Base-by-base conservation (phyloP, 2,797 vertebrate genomes). In the Danio tinwini region DNA sequence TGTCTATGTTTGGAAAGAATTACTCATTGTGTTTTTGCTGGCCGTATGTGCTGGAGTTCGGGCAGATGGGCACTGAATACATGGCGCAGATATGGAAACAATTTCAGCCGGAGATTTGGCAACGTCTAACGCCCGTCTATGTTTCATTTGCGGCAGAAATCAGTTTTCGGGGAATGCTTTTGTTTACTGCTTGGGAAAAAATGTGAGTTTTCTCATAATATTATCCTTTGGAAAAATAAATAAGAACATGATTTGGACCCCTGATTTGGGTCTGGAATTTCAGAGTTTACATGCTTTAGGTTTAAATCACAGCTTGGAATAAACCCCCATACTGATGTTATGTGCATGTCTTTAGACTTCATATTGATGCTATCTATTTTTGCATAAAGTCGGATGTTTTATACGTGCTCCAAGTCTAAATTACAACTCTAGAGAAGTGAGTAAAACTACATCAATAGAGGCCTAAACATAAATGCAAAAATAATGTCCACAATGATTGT, bases 11-110 rank as follows among this genome's bases (percentile, higher is more conserved):
- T 83, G 83, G 85, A 84, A 71, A 86, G 81, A 86, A 84, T 86
- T 84, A 84, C 85, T 86, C 85, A 86, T 72, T 84, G 82, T 86
- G 83, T 84, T 86, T 81, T 81, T 86, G 81, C 85, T 86, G 82
- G 83, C 81, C 73, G 74, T 71, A 10, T 14, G 61, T 47, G 68
- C 76, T 42, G 71, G 29, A 65, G 80, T 64, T 58, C 61, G 70
- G 83, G 85, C 85, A 86, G 85, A 86, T 84, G 82, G 85, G 81
- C 85, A 82, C 58, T 37, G 74, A 75, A 76, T 80, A 82, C 76
- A 72, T 78, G 82, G 81, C 71, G 74, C 81, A 86, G 85, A 84
- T 84, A 86, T 84, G 83, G 83, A 86, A 86, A 84, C 85, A 86
- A 86, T 86, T 86, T 86, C 83, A 86, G 71, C 82, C 78, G 70